Conservation (phyloP, 2,888 invertebrate genomes). For the Drosophila flavopinicola region DNA sequence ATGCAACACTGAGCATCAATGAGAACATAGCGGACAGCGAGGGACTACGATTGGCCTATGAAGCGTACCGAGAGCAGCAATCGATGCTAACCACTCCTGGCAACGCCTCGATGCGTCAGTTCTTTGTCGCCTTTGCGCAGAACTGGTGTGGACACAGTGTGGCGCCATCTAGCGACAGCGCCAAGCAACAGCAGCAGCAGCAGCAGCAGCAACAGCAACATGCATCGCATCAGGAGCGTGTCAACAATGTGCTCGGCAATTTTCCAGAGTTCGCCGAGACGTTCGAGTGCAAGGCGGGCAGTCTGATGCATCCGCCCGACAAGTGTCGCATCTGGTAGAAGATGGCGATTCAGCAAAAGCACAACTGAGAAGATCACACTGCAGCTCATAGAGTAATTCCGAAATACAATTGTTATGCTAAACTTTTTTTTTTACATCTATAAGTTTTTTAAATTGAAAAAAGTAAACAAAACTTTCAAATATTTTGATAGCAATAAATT, state of each 20-base stretch:
- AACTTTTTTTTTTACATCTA: too few species aligned
- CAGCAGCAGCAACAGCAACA: slow-evolving; percentile 58
- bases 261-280: slow-evolving; percentile 75
- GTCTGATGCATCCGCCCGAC: slow-evolving; percentile 74
- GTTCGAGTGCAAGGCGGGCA: slow-evolving; percentile 65
- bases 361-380: not conserved
- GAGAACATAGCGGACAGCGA: slow-evolving; percentile 83
- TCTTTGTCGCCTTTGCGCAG: slow-evolving; percentile 81
- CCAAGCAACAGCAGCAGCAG: not conserved
- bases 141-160: slow-evolving; percentile 75
- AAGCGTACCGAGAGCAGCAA: slow-evolving; percentile 46
- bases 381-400: too few species aligned
- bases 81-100: slow-evolving; percentile 22
- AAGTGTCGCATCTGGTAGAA: slow-evolving; percentile 82
- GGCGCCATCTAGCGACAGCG: slow-evolving; percentile 1
- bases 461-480: too few species aligned
- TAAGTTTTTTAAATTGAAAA: too few species aligned
- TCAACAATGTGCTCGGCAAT: slow-evolving; percentile 81
- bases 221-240: slow-evolving; percentile 72
- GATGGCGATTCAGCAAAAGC: not conserved
- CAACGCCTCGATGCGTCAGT: slow-evolving; percentile 30
- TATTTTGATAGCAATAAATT: too few species aligned
- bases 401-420: too few species aligned
- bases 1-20: slow-evolving; percentile 73
- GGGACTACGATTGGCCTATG: slow-evolving; percentile 77